A percentile compares a stretch with the other conserved stretches of the same genome.
phyloP scores from a whole-genome alignment of 2,888 invertebrate genomes.

The Apoda limacodes region DNA sequence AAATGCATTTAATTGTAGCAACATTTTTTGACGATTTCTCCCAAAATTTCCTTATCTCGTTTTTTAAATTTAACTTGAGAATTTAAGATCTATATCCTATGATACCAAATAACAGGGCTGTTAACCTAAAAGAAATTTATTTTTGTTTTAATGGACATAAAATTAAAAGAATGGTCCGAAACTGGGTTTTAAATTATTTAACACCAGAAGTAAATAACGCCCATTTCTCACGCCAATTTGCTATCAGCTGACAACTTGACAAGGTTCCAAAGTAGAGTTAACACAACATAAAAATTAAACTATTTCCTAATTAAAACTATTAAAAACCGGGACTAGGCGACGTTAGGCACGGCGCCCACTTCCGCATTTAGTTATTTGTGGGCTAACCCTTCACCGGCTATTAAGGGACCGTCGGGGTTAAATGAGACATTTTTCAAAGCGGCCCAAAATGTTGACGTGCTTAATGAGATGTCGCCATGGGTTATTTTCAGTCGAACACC shows the following conservation, averaged over 20 bases:
- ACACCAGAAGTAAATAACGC: too few relatives aligned
- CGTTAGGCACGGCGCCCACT: conserved; percentile 48
- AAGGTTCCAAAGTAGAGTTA: conserved; percentile 29
- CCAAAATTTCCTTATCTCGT: too few relatives aligned
- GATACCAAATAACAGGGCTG: too few relatives aligned
- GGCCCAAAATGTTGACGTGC: conserved; percentile 45
- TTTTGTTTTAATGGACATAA: too few relatives aligned
- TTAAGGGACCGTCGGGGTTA: conserved; percentile 63
- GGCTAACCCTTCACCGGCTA: conserved; percentile 64
- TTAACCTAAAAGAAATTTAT: too few relatives aligned
- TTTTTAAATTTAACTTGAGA: too few relatives aligned
- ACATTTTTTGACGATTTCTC: too few relatives aligned
- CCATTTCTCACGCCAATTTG: conserved; percentile 62
- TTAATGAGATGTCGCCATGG: conserved; percentile 65
- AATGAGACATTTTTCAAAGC: conserved; percentile 68
- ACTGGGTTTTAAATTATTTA: too few relatives aligned
- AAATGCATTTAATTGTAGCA: too few relatives aligned
- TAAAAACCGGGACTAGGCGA: conserved; percentile 44
- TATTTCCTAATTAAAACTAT: conserved; percentile 68
- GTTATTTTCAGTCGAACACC: conserved; percentile 52
- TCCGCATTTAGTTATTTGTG: conserved; percentile 64
- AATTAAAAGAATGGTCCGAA: too few relatives aligned
- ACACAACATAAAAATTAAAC: conserved; percentile 58
- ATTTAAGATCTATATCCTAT: too few relatives aligned
- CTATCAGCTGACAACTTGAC: conserved; percentile 37